Evolutionary conservation across 2,113 vertebrate species (phyloP), one percentile per base, ranked within the genome.

Genomic region (Sebastes fasciatus): DNA sequence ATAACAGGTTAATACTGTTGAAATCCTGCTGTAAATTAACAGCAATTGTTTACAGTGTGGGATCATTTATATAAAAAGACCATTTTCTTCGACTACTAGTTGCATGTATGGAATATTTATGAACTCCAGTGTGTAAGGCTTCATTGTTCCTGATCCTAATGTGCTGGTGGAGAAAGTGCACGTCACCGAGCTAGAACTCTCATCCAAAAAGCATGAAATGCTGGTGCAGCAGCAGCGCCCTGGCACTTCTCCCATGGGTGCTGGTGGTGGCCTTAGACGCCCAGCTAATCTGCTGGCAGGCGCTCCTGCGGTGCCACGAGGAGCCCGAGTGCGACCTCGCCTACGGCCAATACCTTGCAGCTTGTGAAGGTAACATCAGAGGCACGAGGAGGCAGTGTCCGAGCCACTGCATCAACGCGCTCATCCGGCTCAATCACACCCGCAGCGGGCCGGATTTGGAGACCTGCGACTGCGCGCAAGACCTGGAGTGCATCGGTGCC

Each of bases 371-470:
- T 0, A 95, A 92, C 86, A 83, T 96, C 63, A 64, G 87, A 3
- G 95, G 93, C 0, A 85, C 80, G 4, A 73, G 93, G 49, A 86
- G 87, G 4, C 94, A 94, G 48, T 96, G 96, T 43, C 96, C 96
- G 2, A 96, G 96, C 85, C 96, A 96, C 90, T 96, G 96, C 84
- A 93, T 96, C 82, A 93, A 92, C 65, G 95, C 96, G 3, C 89
- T 96, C 2, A 94, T 95, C 43, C 58, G 95, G 5, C 94, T 96
- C 8, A 97, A 96, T 49, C 92, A 94, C 89, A 96, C 95, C 34
- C 85, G 87, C 52, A 89, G 62, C 60, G 96, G 96, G 43, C 94
- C 95, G 0, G 92, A 90, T 40, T 88, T 96, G 91, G 96, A 96
- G 92, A 95, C 68, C 40, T 96, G 96, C 75, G 95, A 96, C 83